Conservation (phyloP, 2,888 invertebrate species). For the Buathra laborator region DNA sequence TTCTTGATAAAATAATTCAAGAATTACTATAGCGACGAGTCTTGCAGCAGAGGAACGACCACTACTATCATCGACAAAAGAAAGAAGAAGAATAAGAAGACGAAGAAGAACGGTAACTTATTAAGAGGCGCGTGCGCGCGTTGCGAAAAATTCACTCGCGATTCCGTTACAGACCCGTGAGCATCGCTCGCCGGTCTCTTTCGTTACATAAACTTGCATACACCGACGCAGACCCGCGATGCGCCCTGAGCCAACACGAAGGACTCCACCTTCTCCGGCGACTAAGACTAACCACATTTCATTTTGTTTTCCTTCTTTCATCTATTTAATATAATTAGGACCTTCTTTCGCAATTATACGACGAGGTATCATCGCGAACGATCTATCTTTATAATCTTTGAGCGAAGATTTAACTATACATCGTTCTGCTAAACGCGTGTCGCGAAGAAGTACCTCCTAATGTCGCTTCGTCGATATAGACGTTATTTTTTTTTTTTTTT, state of each 20-base stretch:
- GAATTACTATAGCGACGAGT: slow-evolving; percentile 3
- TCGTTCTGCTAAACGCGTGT: not conserved
- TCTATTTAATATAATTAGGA: slow-evolving; percentile 75
- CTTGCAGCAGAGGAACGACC: slow-evolving; percentile 1
- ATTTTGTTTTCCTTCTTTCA: not conserved
- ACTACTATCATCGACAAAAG: slow-evolving; percentile 4
- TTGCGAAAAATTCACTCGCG: slow-evolving; percentile 78
- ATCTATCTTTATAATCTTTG: slow-evolving; percentile 9
- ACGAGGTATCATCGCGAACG: not conserved
- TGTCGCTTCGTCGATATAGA: not conserved
- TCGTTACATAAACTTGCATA: slow-evolving; percentile 79
- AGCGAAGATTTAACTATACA: not conserved
- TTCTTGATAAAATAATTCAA: not conserved
- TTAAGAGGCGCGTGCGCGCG: slow-evolving; percentile 57
- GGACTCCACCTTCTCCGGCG: slow-evolving; percentile 12
- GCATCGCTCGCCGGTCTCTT: slow-evolving; percentile 64
- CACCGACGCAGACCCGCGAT: slow-evolving; percentile 37
- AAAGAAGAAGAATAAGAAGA: not conserved
- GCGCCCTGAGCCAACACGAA: slow-evolving; percentile 56
- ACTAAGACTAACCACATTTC: not conserved
- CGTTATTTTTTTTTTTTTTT: not conserved
- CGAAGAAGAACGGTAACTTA: slow-evolving; percentile 31
- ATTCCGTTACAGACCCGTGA: slow-evolving; percentile 79
- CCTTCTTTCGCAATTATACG: slow-evolving; percentile 80
- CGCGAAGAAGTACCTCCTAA: not conserved